These are phyloP conservation scores for Dendroctonus ponderosae DNA, from an alignment of 1,140 invertebrate genomes.

Conservation along the genomic window DNA sequence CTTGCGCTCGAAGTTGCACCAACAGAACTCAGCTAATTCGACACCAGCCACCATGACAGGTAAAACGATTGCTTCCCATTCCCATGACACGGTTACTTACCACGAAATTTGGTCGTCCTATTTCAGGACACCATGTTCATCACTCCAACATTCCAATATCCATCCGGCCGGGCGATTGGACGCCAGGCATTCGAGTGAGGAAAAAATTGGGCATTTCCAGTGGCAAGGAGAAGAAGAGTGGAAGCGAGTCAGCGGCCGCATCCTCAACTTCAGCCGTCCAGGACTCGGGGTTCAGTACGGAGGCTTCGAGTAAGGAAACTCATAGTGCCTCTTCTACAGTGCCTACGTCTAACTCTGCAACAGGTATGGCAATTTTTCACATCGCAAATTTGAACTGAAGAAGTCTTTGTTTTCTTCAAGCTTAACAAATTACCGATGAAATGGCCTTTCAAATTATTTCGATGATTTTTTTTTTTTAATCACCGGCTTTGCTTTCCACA, in stretches of 20 bases:
- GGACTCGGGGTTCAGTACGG: constrained; percentile 82
- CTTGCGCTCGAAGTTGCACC: constrained; percentile 72
- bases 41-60: constrained; percentile 50
- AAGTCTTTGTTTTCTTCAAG: not conserved
- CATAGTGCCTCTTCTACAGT: constrained; percentile 60
- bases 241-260: constrained; percentile 57
- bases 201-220: constrained; percentile 60
- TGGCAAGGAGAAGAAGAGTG: constrained; percentile 59
- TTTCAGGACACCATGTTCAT: constrained; percentile 29
- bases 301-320: constrained; percentile 74
- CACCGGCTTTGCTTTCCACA: no score
- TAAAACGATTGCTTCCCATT: constrained; percentile 1
- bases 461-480: no score
- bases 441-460: no score
- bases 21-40: constrained; percentile 51
- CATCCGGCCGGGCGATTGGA: constrained; percentile 66
- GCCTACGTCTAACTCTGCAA: constrained; percentile 53
- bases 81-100: no score
- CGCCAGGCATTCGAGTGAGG: constrained; percentile 69
- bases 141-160: constrained; percentile 47
- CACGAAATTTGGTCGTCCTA: not conserved
- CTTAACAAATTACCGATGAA: no score
- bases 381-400: not conserved
- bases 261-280: constrained; percentile 60
- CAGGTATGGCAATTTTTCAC: constrained; percentile 35